Base-by-base conservation (phyloP, 2,888 invertebrate species). In the Cheilosia pagana region DNA sequence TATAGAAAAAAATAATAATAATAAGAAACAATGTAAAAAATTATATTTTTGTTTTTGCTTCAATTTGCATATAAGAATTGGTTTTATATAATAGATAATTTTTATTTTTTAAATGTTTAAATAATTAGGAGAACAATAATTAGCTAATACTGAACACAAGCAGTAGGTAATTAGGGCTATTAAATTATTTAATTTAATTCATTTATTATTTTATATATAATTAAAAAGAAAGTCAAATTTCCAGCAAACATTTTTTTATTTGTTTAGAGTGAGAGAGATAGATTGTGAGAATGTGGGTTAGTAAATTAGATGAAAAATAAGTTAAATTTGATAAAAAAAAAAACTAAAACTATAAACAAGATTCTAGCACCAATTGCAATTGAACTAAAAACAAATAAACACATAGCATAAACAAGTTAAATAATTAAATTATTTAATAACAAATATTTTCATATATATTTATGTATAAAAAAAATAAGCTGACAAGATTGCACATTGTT, bases 111-210 rank as follows among this genome's bases (percentile, higher is more conserved):
- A n/a, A n/a, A n/a, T 81, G 63, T 81, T 86, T 82, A 71, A 83
- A 81, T 81, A 81, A 81, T 72, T 57, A 86, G 76, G 76, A 86
- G 81, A 81, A 81, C 65, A 81, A 78, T 86, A 86, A 82, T 87
- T 88, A 87, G 88, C 79, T 90, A 90, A 90, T 90, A 90, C 89
- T 90, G 90, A 90, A 90, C 89, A 90, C 89, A 90, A 90, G 87
- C 87, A 88, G 86, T 87, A 82, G 83, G 82, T 86, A 76, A 87
- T 81, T 67, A 76, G 83, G 79, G 78, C 81, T 82, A 79, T 86
- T 65, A 74, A 83, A 85, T 81, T 85, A 81, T 65, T 78, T 78
- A 67, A 28, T 70, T 70, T 65, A 79, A 77, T 71, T 81, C 60
- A 59, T 79, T 82, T 62, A 74, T 52, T 63, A 65, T 53, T 63